Base-by-base conservation (phyloP, 1,140 invertebrate species). In the Vanessa tameamea region DNA sequence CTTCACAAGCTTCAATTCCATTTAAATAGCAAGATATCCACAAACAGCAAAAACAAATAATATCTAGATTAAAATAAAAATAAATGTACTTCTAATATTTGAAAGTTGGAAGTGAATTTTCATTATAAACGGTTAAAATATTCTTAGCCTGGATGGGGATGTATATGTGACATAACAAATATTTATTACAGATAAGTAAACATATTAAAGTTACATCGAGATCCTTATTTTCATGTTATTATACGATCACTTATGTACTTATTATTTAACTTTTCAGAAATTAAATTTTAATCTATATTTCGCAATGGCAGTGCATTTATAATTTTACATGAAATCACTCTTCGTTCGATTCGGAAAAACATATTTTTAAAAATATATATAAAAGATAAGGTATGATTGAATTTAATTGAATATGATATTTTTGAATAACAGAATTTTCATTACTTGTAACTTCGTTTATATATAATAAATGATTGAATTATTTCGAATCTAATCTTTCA, bases 271-370 rank as follows among this genome's bases (percentile, higher is more conserved):
- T 31, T 47, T 66, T 63, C 48, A 69, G 23, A 73, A 68, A 73
- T 73, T 31, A 73, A 74, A 16, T 55, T 55, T 68, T 66, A 72
- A 69, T 68, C 68, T 69, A 72, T 59, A 69, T 73, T 78, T 82
- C 11, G 82, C 79, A 86, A 82, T 86, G 84, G 84, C 84, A 86
- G 83, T 85, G 83, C 79, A 76, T 81, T 79, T 75, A 72, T 43
- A 65, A 43, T 31, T 55, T 68, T 63, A 72, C 50, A 64, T 57
- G 16, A 43, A 65, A 66, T 50, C 31, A 43, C 23, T 20, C n/a
- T 16, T 16, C 3, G 55, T 15, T 66, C 15, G n/a, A 65, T 65
- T 50, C 47, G 50, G 23, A 67, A 53, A 53, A 15, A 55, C 7
- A 37, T 67, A 37, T 55, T 53, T 55, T 51, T 50, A 50, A 64